Percentiles rank a stretch among this genome's conserved stretches.
Conservation (phyloP, 2,888 invertebrate genomes). For the Megalurothrips usitatus region DNA sequence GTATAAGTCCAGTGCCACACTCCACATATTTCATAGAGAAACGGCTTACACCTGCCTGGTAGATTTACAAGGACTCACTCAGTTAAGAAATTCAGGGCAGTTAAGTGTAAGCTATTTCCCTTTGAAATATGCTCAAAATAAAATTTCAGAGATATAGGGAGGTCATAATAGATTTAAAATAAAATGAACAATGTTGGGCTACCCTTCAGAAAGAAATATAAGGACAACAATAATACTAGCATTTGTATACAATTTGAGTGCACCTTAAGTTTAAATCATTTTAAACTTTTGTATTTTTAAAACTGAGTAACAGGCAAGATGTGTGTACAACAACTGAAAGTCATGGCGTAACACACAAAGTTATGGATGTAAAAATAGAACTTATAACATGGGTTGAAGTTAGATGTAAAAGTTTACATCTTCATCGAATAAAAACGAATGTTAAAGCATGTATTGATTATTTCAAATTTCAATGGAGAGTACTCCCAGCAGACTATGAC, state of each 20-base stretch:
- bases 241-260: not conserved
- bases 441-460: no score
- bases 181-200: not conserved
- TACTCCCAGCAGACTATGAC: not conserved
- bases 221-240: not conserved
- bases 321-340: no score
- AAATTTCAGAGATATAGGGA: not conserved
- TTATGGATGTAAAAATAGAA: no score
- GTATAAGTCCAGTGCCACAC: constrained; percentile 36
- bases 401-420: no score
- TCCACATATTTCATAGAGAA: constrained; percentile 22
- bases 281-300: not conserved
- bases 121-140: constrained; percentile 4
- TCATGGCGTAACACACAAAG: no score
- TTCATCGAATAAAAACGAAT: no score
- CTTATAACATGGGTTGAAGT: no score
- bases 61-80: not conserved
- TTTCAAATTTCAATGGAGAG: no score
- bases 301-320: not conserved
- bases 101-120: not conserved
- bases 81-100: not conserved
- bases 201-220: not conserved
- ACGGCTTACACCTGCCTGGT: not conserved
- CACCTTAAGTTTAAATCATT: not conserved
- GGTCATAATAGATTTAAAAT: constrained; percentile 6